Evolutionary conservation across 2,113 vertebrate species (phyloP), one percentile per base, ranked within the genome.

Genomic region (Rhizomys pruinosus): DNA sequence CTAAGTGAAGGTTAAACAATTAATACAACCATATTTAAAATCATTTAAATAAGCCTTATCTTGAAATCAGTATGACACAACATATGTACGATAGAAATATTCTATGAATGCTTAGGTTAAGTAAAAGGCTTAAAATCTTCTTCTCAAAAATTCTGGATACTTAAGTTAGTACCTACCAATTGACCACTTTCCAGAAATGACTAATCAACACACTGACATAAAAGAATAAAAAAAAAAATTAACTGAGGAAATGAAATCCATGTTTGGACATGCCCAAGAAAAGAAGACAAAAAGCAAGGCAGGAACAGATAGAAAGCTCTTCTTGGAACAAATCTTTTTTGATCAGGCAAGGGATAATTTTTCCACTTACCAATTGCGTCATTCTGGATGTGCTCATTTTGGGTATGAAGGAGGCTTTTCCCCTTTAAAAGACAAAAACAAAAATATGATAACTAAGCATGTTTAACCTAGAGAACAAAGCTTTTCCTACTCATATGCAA

Each of bases 311-410:
- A 72, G 32, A 73, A 59, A 12, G 34, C 4, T 90, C 39, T 82
- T 86, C 80, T 0, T 90, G 73, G 17, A 52, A 3, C 37, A 42
- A 84, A 92, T 47, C 16, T 85, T 2, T 76, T 0, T 89, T 32
- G 15, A 85, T 92, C 94, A 95, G 72, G n/a, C 29, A 69, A 85
- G 61, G 73, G 34, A 25, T 29, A 87, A 95, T 82, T 89, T 91
- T 69, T 86, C 87, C 3, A 98, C 99, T 99, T 97, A 99, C 99
- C 99, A 97, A 99, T 99, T 97, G 99, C 99, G 97, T 99, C 99
- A 87, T 98, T 98, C 97, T 98, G 99, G 96, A 99, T 99, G 96
- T 99, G 99, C 81, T 99, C 99, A 25, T 98, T 98, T 97, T 99
- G 99, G 97, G 98, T 99, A 95, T 99, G 98, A 97, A 99, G 99